Evolutionary conservation across 2,797 vertebrate genomes (phyloP), one percentile per base, ranked within the genome.

Genomic region (Cyclopterus lumpus): DNA sequence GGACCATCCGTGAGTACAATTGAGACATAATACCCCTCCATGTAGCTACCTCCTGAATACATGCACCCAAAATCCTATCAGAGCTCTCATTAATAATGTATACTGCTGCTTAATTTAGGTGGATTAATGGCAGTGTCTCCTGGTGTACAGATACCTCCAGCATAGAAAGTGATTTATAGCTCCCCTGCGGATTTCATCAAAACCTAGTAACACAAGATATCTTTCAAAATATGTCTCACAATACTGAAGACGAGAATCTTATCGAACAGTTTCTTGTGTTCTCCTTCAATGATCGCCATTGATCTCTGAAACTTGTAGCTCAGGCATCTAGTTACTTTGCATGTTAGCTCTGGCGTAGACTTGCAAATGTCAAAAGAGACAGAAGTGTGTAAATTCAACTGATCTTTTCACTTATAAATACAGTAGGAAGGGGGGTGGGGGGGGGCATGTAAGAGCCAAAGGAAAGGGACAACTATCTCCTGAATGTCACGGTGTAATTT

Each of bases 51-150:
- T 73, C 57, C 22, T 53, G 16, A 54, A 69, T 51, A 64, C 15
- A 49, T 55, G 53, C 57, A 40, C 58, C 12, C 53, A 55, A 57
- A 67, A 63, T 54, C 16, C 1, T n/a, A 49, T 36, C 36, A 8
- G 30, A 38, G 53, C 11, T 51, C 42, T 71, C 46, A 77, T 69
- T 69, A 57, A 76, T 63, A 63, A 63, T 36, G 55, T 68, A 30
- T 38, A 62, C 42, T 22, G 49, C 16, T 1, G 3, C 34, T 44
- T 75, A 51, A 72, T 76, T 80, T 63, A 61, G 7, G 59, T 68
- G 53, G 58, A 77, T 68, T 48, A 18, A 44, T 63, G 32, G 32
- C 42, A 2, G 8, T 18, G 55, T 49, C 46, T 71, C 8, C 6
- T 32, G 54, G 34, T 55, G 28, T 10, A 16, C 5, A 40, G 26